Conservation (phyloP, 2,888 invertebrate genomes). For the Poecilus cupreus region DNA sequence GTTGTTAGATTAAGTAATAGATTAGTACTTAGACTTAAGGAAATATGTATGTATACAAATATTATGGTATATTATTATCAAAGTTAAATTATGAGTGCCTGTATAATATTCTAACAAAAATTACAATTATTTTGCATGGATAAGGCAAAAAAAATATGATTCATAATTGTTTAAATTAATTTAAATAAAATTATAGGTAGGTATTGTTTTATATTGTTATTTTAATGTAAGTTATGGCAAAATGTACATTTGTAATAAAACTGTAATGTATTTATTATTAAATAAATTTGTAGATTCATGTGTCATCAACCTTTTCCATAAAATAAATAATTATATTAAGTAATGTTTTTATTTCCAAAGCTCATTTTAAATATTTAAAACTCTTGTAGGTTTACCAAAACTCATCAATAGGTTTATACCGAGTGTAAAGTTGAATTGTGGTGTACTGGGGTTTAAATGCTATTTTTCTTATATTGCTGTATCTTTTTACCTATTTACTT, state of each 20-base stretch:
- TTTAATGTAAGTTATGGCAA: neutral
- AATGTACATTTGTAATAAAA: slow-evolving; percentile 53
- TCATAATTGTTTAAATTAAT: neutral
- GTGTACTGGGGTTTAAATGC: no score
- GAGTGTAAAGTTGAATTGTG: no score
- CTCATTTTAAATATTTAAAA: no score
- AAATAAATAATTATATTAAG: neutral
- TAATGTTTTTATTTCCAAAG: neutral
- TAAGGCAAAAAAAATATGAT: neutral
- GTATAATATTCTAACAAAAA: slow-evolving; percentile 42
- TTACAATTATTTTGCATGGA: slow-evolving; percentile 34
- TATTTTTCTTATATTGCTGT: no score
- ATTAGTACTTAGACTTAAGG: neutral
- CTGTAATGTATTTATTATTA: slow-evolving; percentile 51
- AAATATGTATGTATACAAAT: slow-evolving; percentile 32
- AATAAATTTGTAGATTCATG: slow-evolving; percentile 54
- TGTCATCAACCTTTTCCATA: slow-evolving; percentile 20
- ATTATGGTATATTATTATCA: slow-evolving; percentile 9
- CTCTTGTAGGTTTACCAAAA: no score
- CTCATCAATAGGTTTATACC: no score
- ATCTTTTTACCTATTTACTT: no score
- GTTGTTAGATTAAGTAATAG: neutral
- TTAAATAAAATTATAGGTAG: neutral
- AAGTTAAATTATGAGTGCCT: slow-evolving; percentile 36
- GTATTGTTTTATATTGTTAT: slow-evolving; percentile 15